These are phyloP conservation scores for Monopterus albus DNA, from an alignment of 2,113 vertebrate species.

Conservation along the genomic window DNA sequence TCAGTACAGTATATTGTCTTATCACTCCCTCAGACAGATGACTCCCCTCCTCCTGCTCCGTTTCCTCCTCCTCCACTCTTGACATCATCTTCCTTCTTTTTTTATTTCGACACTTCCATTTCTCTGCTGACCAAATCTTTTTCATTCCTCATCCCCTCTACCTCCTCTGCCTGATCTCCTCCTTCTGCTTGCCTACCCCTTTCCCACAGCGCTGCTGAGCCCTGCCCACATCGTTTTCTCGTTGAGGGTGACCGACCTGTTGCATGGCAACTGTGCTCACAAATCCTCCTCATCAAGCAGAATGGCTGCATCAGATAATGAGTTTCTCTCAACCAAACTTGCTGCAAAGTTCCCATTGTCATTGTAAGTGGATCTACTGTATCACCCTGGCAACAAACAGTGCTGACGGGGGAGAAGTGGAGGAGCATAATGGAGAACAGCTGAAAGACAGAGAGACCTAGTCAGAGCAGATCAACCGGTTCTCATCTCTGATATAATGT, in stretches of 20 bases:
- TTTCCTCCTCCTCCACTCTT: not conserved
- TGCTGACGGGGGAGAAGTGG: slow-evolving; percentile 42
- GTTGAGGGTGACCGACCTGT: slow-evolving; percentile 63
- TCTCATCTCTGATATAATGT: not conserved
- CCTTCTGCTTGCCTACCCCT: slow-evolving; percentile 6
- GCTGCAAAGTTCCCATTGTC: slow-evolving; percentile 43
- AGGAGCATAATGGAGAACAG: slow-evolving; percentile 47
- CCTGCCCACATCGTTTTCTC: slow-evolving; percentile 45
- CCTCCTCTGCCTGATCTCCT: not conserved
- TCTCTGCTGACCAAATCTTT: slow-evolving; percentile 28
- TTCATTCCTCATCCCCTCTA: not conserved
- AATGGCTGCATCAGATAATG: slow-evolving; percentile 49
- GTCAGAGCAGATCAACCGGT: slow-evolving; percentile 29
- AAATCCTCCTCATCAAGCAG: slow-evolving; percentile 42
- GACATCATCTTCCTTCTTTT: not conserved
- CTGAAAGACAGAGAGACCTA: slow-evolving; percentile 4
- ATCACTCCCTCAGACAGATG: slow-evolving; percentile 33
- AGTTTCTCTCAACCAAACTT: slow-evolving; percentile 46
- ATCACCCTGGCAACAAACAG: slow-evolving; percentile 62
- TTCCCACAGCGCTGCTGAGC: slow-evolving; percentile 12
- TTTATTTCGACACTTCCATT: slow-evolving; percentile 11
- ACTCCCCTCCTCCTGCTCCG: slow-evolving; percentile 16
- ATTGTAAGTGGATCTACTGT: slow-evolving; percentile 50
- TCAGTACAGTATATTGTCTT: not conserved
- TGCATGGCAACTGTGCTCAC: slow-evolving; percentile 84